Evolutionary conservation across 2,113 vertebrate genomes (phyloP).

Genomic region (Accipiter virgatus): DNA sequence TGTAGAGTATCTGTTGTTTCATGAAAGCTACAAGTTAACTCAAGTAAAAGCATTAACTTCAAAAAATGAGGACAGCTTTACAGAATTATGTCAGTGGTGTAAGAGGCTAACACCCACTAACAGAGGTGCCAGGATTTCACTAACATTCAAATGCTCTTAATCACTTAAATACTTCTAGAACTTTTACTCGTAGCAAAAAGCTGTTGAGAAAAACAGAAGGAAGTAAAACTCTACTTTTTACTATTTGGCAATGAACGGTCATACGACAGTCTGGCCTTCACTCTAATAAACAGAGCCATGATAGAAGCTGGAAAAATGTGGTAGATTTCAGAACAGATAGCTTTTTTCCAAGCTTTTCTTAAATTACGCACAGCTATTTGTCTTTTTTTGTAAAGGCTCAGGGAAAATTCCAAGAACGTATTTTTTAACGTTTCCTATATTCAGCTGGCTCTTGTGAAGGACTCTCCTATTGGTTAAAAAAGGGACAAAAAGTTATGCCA

Average conservation of each 20-base stretch:
- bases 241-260: background rate
- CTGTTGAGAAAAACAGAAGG: background rate
- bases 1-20: background rate
- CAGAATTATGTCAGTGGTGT: background rate
- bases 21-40: background rate
- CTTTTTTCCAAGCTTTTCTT: background rate
- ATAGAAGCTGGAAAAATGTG: background rate
- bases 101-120: background rate
- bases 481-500: background rate
- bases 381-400: background rate
- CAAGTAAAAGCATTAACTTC: background rate
- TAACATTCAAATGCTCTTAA: background rate
- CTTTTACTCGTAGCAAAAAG: background rate
- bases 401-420: background rate
- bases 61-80: background rate
- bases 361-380: background rate
- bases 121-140: background rate
- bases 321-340: background rate
- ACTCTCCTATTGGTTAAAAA: background rate
- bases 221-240: background rate
- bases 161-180: background rate
- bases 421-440: background rate
- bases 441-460: background rate
- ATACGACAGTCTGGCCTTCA: background rate
- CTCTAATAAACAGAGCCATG: background rate